These are phyloP conservation scores for Psix sp. DNA, from an alignment of 1,140 invertebrate genomes.

Conservation along the genomic window DNA sequence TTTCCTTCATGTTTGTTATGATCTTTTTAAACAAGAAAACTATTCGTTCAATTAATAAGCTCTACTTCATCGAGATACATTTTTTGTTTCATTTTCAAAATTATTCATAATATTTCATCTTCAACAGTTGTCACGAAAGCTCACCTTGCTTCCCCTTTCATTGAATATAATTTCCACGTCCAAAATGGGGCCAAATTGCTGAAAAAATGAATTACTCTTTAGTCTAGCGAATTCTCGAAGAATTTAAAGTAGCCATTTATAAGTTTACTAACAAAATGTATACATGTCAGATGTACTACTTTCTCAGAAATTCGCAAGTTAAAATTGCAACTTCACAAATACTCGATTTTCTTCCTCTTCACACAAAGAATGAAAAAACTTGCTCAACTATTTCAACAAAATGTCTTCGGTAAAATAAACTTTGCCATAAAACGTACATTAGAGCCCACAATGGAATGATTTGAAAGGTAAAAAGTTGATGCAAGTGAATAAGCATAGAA, in stretches of 20 bases:
- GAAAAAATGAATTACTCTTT: conserved; percentile 74
- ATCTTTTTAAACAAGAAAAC: not conserved
- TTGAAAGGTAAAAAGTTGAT: too few relatives aligned
- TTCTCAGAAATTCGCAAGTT: too few relatives aligned
- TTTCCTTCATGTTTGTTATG: too few relatives aligned
- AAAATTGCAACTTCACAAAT: too few relatives aligned
- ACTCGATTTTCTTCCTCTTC: too few relatives aligned
- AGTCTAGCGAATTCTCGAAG: conserved; percentile 16
- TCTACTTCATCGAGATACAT: conserved; percentile 38
- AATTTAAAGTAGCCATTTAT: not conserved
- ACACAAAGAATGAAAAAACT: too few relatives aligned
- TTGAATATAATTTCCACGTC: conserved; percentile 99
- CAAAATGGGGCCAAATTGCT: conserved; percentile 98
- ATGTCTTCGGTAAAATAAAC: too few relatives aligned
- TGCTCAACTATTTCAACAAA: too few relatives aligned
- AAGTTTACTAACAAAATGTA: too few relatives aligned
- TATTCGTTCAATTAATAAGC: conserved; percentile 6
- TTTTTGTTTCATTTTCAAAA: conserved; percentile 46
- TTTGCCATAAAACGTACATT: too few relatives aligned
- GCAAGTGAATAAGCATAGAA: too few relatives aligned
- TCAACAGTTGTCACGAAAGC: conserved; percentile 64
- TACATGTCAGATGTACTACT: too few relatives aligned
- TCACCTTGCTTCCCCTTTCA: conserved; percentile 99
- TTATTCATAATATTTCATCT: conserved; percentile 24
- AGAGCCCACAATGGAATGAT: not conserved